phyloP scores from a whole-genome alignment of 1,140 invertebrate species.

The Anastrepha obliqua region DNA sequence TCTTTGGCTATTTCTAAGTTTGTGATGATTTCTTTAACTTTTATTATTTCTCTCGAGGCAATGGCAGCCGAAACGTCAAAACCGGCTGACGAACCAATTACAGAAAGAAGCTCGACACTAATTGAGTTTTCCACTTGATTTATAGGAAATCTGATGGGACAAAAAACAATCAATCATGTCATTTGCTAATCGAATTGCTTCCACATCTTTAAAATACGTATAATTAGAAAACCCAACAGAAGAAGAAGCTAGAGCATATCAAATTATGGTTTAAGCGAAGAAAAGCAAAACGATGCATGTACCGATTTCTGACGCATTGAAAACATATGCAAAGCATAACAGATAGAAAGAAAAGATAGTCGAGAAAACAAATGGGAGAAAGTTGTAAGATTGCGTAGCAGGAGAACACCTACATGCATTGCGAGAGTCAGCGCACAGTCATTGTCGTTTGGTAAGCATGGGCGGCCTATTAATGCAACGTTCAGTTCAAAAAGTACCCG shows the following conservation, averaged over 20 bases:
- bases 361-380: slow-evolving; percentile 10
- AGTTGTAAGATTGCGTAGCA: not conserved
- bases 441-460: not conserved
- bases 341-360: not conserved
- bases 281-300: no score
- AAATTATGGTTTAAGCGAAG: no score
- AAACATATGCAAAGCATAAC: no score
- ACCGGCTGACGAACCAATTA: not conserved
- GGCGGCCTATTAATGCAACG: not conserved
- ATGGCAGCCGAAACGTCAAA: no score
- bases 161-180: slow-evolving; percentile 10
- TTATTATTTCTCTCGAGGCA: no score
- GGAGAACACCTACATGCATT: slow-evolving; percentile 23
- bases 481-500: no score
- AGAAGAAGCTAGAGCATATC: no score
- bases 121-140: not conserved
- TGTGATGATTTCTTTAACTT: no score
- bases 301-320: no score
- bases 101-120: not conserved
- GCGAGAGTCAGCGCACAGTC: not conserved
- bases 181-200: not conserved
- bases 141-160: not conserved
- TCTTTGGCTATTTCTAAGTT: no score
- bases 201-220: not conserved
- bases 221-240: not conserved